These are phyloP conservation scores for Andrena bucephala DNA, from an alignment of 2,888 invertebrate species.

Conservation along the genomic window DNA sequence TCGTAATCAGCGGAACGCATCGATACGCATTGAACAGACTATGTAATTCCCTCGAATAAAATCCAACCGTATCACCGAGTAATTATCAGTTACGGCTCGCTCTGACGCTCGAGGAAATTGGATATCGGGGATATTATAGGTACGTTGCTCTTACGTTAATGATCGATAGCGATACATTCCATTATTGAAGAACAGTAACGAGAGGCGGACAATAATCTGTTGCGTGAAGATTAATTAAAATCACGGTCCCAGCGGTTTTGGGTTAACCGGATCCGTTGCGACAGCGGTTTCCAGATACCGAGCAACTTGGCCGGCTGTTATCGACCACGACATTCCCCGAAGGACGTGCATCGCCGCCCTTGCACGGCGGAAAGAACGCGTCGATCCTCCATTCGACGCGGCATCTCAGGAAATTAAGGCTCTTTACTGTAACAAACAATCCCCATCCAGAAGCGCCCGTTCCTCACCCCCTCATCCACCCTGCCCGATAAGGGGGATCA, in stretches of 20 bases:
- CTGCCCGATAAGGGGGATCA: conserved; percentile 40
- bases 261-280: conserved; percentile 69
- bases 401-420: conserved; percentile 78
- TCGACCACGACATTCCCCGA: conserved; percentile 62
- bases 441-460: conserved; percentile 18
- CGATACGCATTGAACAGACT: conserved; percentile 21
- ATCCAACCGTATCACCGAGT: conserved; percentile 39
- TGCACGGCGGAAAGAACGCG: conserved; percentile 27
- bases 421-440: conserved; percentile 77
- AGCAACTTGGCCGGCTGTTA: conserved; percentile 63
- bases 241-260: conserved; percentile 17
- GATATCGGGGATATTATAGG: conserved; percentile 16
- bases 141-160: background rate
- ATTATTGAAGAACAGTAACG: too few relatives aligned
- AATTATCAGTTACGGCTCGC: conserved; percentile 44
- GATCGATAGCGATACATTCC: background rate
- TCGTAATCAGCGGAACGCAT: conserved; percentile 37
- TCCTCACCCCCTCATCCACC: background rate
- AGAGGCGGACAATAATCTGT: too few relatives aligned
- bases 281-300: conserved; percentile 46
- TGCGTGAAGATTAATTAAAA: too few relatives aligned
- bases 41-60: conserved; percentile 44
- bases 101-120: conserved; percentile 36
- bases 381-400: conserved; percentile 31
- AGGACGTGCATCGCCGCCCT: background rate